These are phyloP conservation scores for Deroplatys truncata DNA, from an alignment of 2,888 invertebrate species.

Conservation along the genomic window DNA sequence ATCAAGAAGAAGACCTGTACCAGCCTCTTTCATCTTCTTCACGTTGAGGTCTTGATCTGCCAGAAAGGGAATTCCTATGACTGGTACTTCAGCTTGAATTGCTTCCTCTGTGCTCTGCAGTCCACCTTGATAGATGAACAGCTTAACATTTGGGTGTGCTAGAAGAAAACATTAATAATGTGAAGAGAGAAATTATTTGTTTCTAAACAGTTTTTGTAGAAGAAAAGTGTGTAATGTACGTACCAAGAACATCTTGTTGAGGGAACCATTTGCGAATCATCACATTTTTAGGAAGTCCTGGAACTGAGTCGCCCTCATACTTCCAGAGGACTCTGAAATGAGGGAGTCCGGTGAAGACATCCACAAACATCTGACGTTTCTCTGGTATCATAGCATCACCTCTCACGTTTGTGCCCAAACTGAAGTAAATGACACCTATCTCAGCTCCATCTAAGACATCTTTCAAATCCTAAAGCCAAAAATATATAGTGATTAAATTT, in stretches of 20 bases:
- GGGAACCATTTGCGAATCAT: conserved; percentile 46
- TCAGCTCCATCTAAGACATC: conserved; percentile 33
- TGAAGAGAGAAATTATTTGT: no score
- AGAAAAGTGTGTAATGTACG: no score
- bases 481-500: not conserved
- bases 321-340: conserved; percentile 48
- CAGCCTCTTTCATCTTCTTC: conserved; percentile 8
- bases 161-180: no score
- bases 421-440: conserved; percentile 34
- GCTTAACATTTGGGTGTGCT: conserved; percentile 19
- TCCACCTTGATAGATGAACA: conserved; percentile 24
- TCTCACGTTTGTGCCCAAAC: conserved; percentile 32
- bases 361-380: conserved; percentile 38
- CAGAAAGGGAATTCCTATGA: conserved; percentile 20
- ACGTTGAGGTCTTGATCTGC: conserved; percentile 22
- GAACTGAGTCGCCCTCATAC: conserved; percentile 45
- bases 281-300: conserved; percentile 45
- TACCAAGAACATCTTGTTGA: conserved; percentile 43
- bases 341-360: conserved; percentile 40
- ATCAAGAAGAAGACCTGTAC: conserved; percentile 14
- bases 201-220: no score
- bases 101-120: conserved; percentile 23
- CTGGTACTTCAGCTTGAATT: conserved; percentile 8
- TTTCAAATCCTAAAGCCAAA: conserved; percentile 30
- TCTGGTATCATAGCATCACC: conserved; percentile 35